Evolutionary conservation across 2,888 invertebrate genomes (phyloP).

Genomic region (Platerodrilus igneus): DNA sequence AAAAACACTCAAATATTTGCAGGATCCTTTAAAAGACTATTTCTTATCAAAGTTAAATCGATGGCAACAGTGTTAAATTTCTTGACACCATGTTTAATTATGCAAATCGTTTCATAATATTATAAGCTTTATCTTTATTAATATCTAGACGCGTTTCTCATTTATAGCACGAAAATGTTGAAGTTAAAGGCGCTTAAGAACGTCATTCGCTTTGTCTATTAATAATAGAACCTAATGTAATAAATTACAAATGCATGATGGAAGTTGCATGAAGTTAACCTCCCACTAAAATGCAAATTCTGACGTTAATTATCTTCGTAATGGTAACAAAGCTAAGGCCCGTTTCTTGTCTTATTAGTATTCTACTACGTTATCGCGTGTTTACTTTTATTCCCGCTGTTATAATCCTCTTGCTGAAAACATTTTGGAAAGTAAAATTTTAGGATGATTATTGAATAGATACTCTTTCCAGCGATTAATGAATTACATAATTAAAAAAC

Average conservation of each 20-base stretch:
- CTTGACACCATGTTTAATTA: too few relatives aligned
- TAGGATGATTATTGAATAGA: too few relatives aligned
- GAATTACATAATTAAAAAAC: too few relatives aligned
- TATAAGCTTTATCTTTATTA: conserved; percentile 19
- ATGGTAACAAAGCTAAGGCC: conserved; percentile 23
- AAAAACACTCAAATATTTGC: too few relatives aligned
- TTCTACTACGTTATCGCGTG: conserved; percentile 36
- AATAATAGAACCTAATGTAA: conserved; percentile 29
- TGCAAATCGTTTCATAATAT: too few relatives aligned
- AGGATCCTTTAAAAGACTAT: too few relatives aligned
- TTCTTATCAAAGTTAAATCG: too few relatives aligned
- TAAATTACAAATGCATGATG: conserved; percentile 37
- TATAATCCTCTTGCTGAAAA: conserved; percentile 21
- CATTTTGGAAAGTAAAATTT: conserved; percentile 20
- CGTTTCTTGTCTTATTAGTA: conserved; percentile 38
- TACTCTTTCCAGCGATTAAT: too few relatives aligned
- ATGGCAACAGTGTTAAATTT: too few relatives aligned
- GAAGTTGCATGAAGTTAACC: conserved; percentile 40
- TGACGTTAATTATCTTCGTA: conserved; percentile 36
- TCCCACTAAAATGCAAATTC: conserved; percentile 41
- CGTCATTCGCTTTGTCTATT: conserved; percentile 19
- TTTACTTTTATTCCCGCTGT: conserved; percentile 37
- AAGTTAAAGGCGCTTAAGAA: conserved; percentile 16
- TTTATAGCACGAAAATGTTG: conserved; percentile 12
- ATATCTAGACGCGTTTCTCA: conserved; percentile 13